A percentile compares a stretch with the other conserved stretches of the same genome.
Conservation (phyloP, 2,113 vertebrate genomes). For the Erythrocercus mccallii region DNA sequence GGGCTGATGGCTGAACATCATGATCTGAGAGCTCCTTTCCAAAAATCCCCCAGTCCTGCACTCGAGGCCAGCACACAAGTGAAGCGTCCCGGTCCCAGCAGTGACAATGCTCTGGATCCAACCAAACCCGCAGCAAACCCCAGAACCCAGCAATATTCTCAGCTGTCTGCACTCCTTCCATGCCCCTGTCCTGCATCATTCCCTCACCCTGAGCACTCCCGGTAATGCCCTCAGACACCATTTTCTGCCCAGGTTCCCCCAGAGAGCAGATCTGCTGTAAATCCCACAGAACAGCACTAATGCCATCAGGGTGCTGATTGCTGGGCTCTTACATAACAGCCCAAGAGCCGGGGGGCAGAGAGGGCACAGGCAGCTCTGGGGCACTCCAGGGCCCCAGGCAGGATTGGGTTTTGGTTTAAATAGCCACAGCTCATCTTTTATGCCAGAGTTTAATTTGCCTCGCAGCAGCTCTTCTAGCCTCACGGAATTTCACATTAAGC, state of each 20-base stretch:
- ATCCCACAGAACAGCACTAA: neutral
- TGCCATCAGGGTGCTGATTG: neutral
- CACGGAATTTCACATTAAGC: neutral
- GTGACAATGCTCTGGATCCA: rapidly evolving
- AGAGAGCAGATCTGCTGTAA: neutral
- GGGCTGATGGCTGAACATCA: neutral
- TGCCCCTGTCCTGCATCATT: neutral
- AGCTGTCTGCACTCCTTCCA: neutral
- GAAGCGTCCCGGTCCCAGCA: rapidly evolving
- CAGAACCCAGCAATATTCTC: rapidly evolving
- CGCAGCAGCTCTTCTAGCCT: neutral
- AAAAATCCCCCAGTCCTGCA: neutral
- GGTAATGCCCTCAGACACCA: neutral
- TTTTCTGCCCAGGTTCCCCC: neutral
- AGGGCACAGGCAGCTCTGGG: neutral
- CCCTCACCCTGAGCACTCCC: neutral
- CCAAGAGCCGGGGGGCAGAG: neutral
- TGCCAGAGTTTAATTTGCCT: neutral
- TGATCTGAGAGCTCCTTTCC: neutral
- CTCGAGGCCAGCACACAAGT: neutral
- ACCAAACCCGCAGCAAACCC: neutral
- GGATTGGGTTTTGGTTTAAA: neutral
- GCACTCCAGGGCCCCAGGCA: neutral
- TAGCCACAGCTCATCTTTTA: neutral
- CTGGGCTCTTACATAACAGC: neutral